A percentile compares a stretch with the other conserved stretches of the same genome.
Evolutionary conservation across 2,797 vertebrate species (phyloP).

Genomic region (Megaceryle alcyon): DNA sequence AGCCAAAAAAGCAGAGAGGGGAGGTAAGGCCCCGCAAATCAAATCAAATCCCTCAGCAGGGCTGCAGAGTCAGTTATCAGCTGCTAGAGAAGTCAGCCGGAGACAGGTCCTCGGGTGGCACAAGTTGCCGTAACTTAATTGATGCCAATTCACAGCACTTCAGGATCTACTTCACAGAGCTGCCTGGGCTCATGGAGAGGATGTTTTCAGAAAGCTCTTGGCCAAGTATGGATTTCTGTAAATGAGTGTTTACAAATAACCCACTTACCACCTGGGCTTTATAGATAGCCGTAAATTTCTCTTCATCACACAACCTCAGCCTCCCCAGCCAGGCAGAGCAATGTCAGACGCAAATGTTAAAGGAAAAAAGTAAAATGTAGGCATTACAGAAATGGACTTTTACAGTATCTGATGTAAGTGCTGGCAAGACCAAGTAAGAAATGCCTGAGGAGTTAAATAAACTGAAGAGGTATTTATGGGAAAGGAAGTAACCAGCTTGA

Average conservation of each 20-base stretch:
- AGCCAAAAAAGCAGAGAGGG: background rate
- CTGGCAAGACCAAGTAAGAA: background rate
- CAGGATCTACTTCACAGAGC: background rate
- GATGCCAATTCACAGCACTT: background rate
- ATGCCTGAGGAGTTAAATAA: background rate
- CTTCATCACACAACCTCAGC: background rate
- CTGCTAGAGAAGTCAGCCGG: background rate
- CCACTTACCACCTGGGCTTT: background rate
- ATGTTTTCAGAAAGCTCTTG: background rate
- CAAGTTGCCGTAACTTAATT: fast-evolving
- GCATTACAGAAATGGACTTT: background rate
- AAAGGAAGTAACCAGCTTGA: background rate
- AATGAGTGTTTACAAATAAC: background rate
- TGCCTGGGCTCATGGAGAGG: background rate
- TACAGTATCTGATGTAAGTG: background rate
- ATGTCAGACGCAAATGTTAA: background rate
- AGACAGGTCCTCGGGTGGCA: background rate
- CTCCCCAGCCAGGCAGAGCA: background rate
- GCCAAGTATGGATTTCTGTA: background rate
- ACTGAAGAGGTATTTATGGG: background rate
- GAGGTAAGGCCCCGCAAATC: background rate
- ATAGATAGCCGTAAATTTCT: background rate
- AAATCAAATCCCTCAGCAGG: background rate
- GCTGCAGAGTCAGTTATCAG: fast-evolving
- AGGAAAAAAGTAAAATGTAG: background rate